These are phyloP conservation scores for Scaptodrosophila lebanonensis DNA, from an alignment of 1,140 invertebrate genomes.

Conservation along the genomic window DNA sequence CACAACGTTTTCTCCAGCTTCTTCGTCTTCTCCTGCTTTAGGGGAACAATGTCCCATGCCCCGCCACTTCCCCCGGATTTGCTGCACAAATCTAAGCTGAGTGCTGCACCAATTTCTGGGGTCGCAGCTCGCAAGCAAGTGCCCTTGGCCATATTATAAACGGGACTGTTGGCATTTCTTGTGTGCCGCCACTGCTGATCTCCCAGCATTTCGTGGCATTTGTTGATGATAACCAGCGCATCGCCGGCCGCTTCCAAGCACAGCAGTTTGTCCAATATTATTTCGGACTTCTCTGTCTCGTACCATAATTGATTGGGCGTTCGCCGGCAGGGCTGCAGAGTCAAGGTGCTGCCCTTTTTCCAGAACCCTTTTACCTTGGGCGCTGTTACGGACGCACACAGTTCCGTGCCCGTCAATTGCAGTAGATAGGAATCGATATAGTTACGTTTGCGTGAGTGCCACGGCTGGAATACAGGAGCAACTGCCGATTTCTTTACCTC, in stretches of 20 bases:
- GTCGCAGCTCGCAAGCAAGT: slow-evolving; percentile 85
- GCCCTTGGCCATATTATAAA: slow-evolving; percentile 92
- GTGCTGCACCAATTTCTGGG: slow-evolving; percentile 78
- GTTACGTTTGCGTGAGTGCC: slow-evolving; percentile 87
- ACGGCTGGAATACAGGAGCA: slow-evolving; percentile 83
- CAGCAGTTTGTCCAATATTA: slow-evolving; percentile 89
- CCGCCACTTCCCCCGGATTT: slow-evolving; percentile 78
- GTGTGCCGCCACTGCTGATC: slow-evolving; percentile 93
- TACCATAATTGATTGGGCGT: slow-evolving; percentile 83
- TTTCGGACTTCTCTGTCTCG: slow-evolving; percentile 89
- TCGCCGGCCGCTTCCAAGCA: slow-evolving; percentile 87
- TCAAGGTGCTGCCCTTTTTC: slow-evolving; percentile 85
- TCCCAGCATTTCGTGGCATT: slow-evolving; percentile 94
- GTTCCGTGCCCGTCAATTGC: slow-evolving; percentile 82
- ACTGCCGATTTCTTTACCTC: slow-evolving; percentile 77
- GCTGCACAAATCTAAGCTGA: slow-evolving; percentile 86
- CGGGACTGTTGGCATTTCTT: slow-evolving; percentile 82
- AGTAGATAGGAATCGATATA: slow-evolving; percentile 87
- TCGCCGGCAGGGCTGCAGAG: slow-evolving; percentile 84
- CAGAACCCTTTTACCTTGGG: slow-evolving; percentile 83
- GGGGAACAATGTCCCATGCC: slow-evolving; percentile 84
- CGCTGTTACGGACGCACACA: slow-evolving; percentile 85
- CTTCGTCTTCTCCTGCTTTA: background rate
- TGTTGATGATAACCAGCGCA: slow-evolving; percentile 84
- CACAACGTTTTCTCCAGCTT: slow-evolving; percentile 42